A percentile compares a stretch with the other conserved stretches of the same genome.
These are phyloP conservation scores for Drosophila aff. DNA, from an alignment of 1,140 invertebrate genomes.

Conservation along the genomic window DNA sequence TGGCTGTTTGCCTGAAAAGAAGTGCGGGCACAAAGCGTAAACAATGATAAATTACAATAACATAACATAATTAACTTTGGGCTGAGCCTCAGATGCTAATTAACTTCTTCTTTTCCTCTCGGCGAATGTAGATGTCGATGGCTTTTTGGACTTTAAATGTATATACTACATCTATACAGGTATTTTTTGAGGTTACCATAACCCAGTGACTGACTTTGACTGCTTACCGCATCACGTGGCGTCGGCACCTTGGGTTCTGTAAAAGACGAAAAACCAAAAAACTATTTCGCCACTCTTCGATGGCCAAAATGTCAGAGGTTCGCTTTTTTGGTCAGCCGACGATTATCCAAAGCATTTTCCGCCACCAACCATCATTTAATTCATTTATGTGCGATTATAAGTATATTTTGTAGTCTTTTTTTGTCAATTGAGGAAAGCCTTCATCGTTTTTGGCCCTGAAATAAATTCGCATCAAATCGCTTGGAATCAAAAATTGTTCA, in stretches of 20 bases:
- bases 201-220: slow-evolving; percentile 73
- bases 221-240: slow-evolving; percentile 52
- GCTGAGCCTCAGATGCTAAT: slow-evolving; percentile 55
- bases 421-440: slow-evolving; percentile 45
- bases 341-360: slow-evolving; percentile 72
- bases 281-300: slow-evolving; percentile 55
- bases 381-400: slow-evolving; percentile 25
- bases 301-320: slow-evolving; percentile 59
- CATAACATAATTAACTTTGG: slow-evolving; percentile 68
- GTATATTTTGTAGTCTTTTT: slow-evolving; percentile 12
- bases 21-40: slow-evolving; percentile 73
- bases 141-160: slow-evolving; percentile 20
- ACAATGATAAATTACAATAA: slow-evolving; percentile 78
- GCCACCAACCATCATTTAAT: slow-evolving; percentile 32
- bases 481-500: slow-evolving; percentile 34
- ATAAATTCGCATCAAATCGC: slow-evolving; percentile 42
- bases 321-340: slow-evolving; percentile 35
- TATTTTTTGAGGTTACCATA: slow-evolving; percentile 45
- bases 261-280: slow-evolving; percentile 18
- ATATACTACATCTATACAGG: background rate
- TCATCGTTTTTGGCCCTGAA: slow-evolving; percentile 35
- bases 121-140: slow-evolving; percentile 29
- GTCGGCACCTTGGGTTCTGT: slow-evolving; percentile 59
- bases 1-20: slow-evolving; percentile 41
- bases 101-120: slow-evolving; percentile 57